Percentiles rank a stretch among this genome's conserved stretches.
These are phyloP conservation scores for Leptogaster cylindrica DNA, from an alignment of 2,888 invertebrate species.

Conservation along the genomic window DNA sequence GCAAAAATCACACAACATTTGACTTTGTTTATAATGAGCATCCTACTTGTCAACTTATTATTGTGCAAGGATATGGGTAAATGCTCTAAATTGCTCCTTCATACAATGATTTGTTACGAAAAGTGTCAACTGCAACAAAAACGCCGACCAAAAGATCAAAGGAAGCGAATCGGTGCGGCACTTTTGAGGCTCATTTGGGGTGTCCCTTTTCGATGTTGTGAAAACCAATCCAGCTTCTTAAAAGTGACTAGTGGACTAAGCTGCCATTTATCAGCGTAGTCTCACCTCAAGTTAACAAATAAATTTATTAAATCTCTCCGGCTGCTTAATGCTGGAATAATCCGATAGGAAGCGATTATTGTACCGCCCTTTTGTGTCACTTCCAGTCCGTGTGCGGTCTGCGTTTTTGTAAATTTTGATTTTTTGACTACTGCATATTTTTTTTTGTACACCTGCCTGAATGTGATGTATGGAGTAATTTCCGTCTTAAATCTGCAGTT, in stretches of 20 bases:
- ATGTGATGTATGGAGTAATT: too few species aligned
- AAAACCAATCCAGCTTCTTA: constrained; percentile 19
- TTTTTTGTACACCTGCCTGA: too few species aligned
- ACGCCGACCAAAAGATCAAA: constrained; percentile 58
- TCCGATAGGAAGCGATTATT: constrained; percentile 42
- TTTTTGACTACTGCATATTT: not conserved
- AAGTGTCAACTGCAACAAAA: constrained; percentile 63
- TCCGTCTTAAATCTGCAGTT: too few species aligned
- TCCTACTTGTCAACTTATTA: constrained; percentile 1
- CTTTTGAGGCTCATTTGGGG: constrained; percentile 61
- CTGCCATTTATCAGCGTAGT: constrained; percentile 30
- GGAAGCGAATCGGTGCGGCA: constrained; percentile 57
- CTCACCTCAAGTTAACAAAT: constrained; percentile 43
- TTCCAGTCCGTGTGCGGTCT: not conserved
- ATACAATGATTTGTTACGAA: constrained; percentile 49
- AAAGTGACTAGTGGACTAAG: constrained; percentile 13
- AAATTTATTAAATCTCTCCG: constrained; percentile 42
- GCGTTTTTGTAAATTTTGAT: not conserved
- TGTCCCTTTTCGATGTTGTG: constrained; percentile 56
- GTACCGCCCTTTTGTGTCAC: constrained; percentile 5
- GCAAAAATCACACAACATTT: not conserved
- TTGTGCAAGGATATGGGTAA: constrained; percentile 19
- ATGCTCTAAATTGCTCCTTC: constrained; percentile 13
- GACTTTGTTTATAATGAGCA: not conserved
- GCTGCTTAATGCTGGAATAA: constrained; percentile 40